Evolutionary conservation across 1,140 invertebrate species (phyloP), one percentile per base, ranked within the genome.

Genomic region (Pantala flavescens): DNA sequence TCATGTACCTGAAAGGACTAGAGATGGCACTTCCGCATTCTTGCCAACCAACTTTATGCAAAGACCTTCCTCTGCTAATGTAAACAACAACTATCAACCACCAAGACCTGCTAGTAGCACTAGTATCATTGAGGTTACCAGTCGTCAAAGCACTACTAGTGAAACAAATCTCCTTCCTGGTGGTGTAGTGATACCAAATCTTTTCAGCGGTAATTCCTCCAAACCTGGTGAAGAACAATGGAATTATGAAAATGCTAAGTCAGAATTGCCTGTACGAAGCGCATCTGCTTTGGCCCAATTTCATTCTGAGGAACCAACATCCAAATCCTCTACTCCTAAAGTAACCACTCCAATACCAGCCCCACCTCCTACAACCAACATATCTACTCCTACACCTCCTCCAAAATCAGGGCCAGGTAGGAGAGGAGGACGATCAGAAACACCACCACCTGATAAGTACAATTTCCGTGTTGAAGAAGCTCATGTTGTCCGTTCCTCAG

Each of bases 401-500:
- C 49, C 3, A 12, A 63, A 21, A 21, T 7, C 49, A 19, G 49
- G 49, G 12, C 49, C 49, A 63, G 49, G 49, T 7, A 63, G 49
- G n/a, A 63, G 49, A 21, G 49, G 49, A 63, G 49, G 49, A 5
- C 49, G 49, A 19, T 16, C 49, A 7, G 49, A 63, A 63, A 63
- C 49, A 19, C 49, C 49, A 19, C 49, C 49, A 63, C 49, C 49
- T 63, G 49, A 63, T 63, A 63, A 63, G n/a, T 63, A 63, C n/a
- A 63, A 63, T 21, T 63, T 63, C n/a, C 49, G 49, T 63, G n/a
- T 63, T 63, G 49, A 63, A 63, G 49, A 63, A 21, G 49, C 49
- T 16, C 49, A 63, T 63, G 49, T 63, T 1, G 49, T 63, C 12
- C 14, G 14, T 16, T 63, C 49, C n/a, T 16, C 16, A 19, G 28